Base-by-base conservation (phyloP, 2,888 invertebrate species). In the Eupithecia subumbrata region DNA sequence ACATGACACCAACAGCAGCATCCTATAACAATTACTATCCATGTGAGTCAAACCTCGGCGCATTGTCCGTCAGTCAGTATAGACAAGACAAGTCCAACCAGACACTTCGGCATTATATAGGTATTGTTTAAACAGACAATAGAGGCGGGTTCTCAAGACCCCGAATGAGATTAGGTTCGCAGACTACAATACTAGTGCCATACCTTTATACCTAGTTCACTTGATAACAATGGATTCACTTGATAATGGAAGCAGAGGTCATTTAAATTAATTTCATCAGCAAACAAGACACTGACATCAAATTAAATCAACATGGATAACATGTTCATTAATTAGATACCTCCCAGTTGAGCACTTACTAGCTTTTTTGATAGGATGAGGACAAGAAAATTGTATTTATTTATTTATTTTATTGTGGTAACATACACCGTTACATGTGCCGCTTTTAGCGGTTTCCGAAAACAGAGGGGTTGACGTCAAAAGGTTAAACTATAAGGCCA, bases 1-100 rank as follows among this genome's bases (percentile, higher is more conserved):
- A 78, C 78, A 76, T 80, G 79, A 80, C 78, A 80, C 79, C 76
- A 76, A 72, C 52, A 89, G 81, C 84, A 84, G 83, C 85, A 84
- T 86, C 83, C 84, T 84, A 87, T 88, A 85, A 88, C 85, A 84
- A 87, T 87, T 60, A 34, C 34, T 84, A 77, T 74, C 76, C 72
- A 77, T 83, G 78, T 83, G 84, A 81, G 81, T 85, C 78, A 80
- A 82, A 81, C 77, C 80, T 4, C 18, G 77, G 81, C 79, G 80
- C 82, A 83, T 85, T 82, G 78, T 84, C 78, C 79, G 60, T 75
- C 63, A 68, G 73, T 75, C 68, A 69, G 72, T 71, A 63, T 37
- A 67, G 37, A 67, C 56, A 63, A 60, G 69, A 73, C 73, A 67
- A 73, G 75, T 68, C 67, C 74, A 68, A 68, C 68, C 76, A 74